These are phyloP conservation scores for Scytalopus superciliaris DNA, from an alignment of 2,113 vertebrate genomes.

Conservation along the genomic window DNA sequence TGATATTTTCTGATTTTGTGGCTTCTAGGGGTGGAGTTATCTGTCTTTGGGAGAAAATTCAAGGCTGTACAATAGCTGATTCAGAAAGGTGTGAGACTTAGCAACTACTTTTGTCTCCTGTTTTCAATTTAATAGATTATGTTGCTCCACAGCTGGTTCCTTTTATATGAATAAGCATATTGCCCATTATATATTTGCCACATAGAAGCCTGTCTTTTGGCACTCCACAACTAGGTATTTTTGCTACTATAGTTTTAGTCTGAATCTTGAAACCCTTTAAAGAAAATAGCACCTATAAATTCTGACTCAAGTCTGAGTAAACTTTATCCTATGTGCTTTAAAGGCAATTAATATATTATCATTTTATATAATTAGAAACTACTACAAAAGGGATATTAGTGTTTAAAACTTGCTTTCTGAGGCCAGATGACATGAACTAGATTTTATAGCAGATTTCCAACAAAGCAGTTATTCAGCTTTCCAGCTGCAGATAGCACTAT, in stretches of 20 bases:
- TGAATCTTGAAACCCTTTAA: neutral
- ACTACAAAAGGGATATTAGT: neutral
- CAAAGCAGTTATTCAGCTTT: neutral
- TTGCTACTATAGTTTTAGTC: neutral
- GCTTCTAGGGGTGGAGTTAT: neutral
- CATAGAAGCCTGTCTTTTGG: neutral
- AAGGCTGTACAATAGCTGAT: neutral
- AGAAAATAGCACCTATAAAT: neutral
- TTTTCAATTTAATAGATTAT: neutral
- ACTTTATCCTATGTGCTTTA: neutral
- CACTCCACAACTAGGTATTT: neutral
- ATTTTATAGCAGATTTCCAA: neutral
- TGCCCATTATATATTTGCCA: neutral
- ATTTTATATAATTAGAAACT: neutral
- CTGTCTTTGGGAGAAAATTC: neutral
- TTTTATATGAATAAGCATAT: neutral
- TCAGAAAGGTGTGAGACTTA: neutral
- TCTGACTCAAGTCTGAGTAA: neutral
- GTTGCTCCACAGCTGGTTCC: neutral
- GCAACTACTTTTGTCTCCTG: neutral
- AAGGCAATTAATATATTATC: neutral
- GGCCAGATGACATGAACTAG: neutral
- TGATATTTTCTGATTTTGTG: neutral
- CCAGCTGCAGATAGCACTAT: neutral
- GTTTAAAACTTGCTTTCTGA: conserved; percentile 19